Evolutionary conservation across 2,113 vertebrate species (phyloP), one percentile per base, ranked within the genome.

Genomic region (Semicossyphus pulcher): DNA sequence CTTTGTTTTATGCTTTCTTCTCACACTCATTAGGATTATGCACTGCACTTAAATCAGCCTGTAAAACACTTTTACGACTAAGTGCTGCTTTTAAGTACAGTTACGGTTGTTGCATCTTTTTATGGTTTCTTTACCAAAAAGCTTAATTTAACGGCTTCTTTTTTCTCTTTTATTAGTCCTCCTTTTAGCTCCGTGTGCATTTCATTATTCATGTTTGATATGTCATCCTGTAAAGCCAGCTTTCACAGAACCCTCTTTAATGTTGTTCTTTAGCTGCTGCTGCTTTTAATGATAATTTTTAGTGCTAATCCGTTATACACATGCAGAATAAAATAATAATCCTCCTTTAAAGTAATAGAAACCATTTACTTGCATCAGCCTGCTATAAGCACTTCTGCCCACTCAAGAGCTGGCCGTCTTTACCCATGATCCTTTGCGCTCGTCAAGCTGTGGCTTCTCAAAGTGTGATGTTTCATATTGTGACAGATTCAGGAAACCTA

Each of bases 31-130:
- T 45, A 76, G 59, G 65, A 78, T 79, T 53, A 85, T 76, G 49
- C 31, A 76, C 59, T 52, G 42, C 15, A 74, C 64, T 86, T 72
- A 75, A 78, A 71, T 72, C 37, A 37, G 52, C 69, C 31, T 39
- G 51, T 83, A 67, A 87, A 84, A 67, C 37, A 7, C 45, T 80
- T 80, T 83, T 54, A 83, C 63, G 61, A 57, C 49, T 63, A 25
- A 36, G 12, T 39, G 4, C 26, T 51, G 32, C 62, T 62, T 83
- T 82, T 49, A 64, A 74, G 64, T 45, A 59, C 54, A 56, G 23
- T 71, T 54, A 37, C 14, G 5, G 25, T 10, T 14, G 3, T 34
- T 16, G 10, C 20, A 51, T 60, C 26, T 70, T 76, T 63, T 61
- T 11, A 56, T 34, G 37, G 25, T 61, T 65, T 37, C 14, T 70